Base-by-base conservation (phyloP, 2,113 vertebrate species). In the Hiodon tergisus region DNA sequence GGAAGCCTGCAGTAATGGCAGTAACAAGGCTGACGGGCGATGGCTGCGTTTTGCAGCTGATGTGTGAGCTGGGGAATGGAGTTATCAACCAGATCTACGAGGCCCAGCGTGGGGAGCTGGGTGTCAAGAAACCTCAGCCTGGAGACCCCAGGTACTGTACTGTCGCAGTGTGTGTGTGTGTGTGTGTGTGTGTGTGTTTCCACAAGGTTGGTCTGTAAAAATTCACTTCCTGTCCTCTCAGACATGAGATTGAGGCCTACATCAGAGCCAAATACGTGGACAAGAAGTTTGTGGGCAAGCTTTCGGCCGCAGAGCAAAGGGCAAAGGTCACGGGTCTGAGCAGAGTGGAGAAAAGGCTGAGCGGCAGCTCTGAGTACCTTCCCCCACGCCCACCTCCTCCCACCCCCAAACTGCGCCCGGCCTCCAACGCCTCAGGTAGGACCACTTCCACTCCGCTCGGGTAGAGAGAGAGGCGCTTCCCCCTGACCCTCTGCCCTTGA, bases 231-330 rank as follows among this genome's bases (percentile, higher is more conserved):
- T n/a, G 14, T n/a, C 3, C 5, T 4, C 72, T 2, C 81, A 99
- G 96, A 82, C 95, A 95, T 80, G 96, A 98, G 87, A 98, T 93
- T 75, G 96, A 99, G 79, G 86, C 93, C 9, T 99, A 96, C 90
- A 98, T 99, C 85, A 94, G 90, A 91, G 93, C 94, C 9, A 99
- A 99, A 79, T 99, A 99, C 0, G 96, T 99, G 85, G 96, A 98
- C 82, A 95, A 85, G 90, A 93, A 89, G 90, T 98, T 94, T 77
- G 81, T 93, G 61, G 91, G 89, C 80, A 93, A 93, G 83, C 87
- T 90, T 72, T 88, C 52, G 81, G 87, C 68, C 82, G 84, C 0
- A 86, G 90, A 85, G 76, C 83, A 5, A 77, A 94, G 87, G 86
- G 89, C 80, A 83, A 92, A 81, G 87, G 81, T 73, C 73, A 69